phyloP scores from a whole-genome alignment of 2,113 vertebrate genomes.

The Oncorhynchus gorbuscha region DNA sequence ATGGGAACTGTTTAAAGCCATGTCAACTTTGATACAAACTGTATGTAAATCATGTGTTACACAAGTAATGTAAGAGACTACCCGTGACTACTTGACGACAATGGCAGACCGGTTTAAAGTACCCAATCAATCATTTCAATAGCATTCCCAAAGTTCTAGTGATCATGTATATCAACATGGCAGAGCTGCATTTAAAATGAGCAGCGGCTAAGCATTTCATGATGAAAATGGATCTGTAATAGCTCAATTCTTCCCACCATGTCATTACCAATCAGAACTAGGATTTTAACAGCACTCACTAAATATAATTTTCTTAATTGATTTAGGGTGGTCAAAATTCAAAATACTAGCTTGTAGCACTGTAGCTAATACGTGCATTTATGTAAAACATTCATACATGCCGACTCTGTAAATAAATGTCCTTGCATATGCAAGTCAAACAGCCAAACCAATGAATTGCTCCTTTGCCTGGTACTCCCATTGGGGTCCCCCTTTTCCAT shows the following conservation, averaged over 20 bases:
- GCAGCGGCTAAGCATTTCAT: constrained; percentile 14
- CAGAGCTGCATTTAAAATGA: constrained; percentile 25
- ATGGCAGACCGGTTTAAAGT: constrained; percentile 33
- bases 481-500: neutral
- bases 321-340: neutral
- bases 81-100: constrained; percentile 26
- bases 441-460: neutral
- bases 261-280: neutral
- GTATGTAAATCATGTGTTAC: constrained; percentile 12
- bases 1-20: constrained; percentile 45
- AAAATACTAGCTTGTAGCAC: neutral
- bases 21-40: constrained; percentile 34
- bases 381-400: neutral
- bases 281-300: neutral
- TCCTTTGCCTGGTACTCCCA: neutral
- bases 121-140: constrained; percentile 47
- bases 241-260: constrained; percentile 3
- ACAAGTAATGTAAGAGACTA: constrained; percentile 10
- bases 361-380: neutral
- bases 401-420: neutral
- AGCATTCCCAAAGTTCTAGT: constrained; percentile 11
- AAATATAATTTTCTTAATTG: neutral
- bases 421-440: neutral
- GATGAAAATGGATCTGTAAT: constrained; percentile 18
- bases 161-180: constrained; percentile 27